Conservation (phyloP, 1,140 invertebrate species). For the Dinoponera quadriceps region DNA sequence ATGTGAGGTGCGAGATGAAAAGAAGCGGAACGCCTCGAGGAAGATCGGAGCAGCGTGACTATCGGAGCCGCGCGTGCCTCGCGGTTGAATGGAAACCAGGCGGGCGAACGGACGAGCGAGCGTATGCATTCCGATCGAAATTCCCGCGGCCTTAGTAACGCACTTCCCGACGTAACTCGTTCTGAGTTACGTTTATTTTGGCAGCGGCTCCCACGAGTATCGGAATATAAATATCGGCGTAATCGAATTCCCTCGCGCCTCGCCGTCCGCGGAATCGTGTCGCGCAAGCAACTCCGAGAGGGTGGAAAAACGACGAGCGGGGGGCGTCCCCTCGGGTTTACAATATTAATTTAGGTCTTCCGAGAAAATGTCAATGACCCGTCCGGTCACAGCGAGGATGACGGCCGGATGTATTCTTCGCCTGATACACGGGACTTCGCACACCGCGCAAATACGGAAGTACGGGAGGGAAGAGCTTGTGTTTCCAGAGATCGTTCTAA, state of each 20-base stretch:
- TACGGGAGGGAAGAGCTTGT: no score
- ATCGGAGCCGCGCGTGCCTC: conserved; percentile 31
- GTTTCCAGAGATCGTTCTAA: no score
- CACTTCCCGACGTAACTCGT: conserved; percentile 28
- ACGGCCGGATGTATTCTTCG: conserved; percentile 45
- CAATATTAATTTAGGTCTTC: conserved; percentile 58
- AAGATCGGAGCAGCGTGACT: conserved; percentile 49
- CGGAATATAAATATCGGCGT: conserved; percentile 20
- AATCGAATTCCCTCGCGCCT: conserved; percentile 11
- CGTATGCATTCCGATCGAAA: conserved; percentile 52
- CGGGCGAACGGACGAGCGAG: not conserved
- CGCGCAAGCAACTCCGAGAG: conserved; percentile 2
- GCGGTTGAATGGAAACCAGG: conserved; percentile 47
- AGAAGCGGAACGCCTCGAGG: not conserved
- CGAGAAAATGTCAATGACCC: conserved; percentile 51
- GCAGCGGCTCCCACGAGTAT: conserved; percentile 21
- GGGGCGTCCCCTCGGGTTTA: conserved; percentile 9
- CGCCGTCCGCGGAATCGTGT: not conserved
- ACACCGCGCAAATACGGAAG: not conserved
- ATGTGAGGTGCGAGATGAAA: conserved; percentile 3
- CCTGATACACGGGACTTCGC: conserved; percentile 1
- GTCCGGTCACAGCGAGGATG: not conserved
- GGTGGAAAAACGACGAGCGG: conserved; percentile 7
- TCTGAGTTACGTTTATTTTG: conserved; percentile 49
- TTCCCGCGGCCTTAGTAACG: conserved; percentile 51